Percentiles rank a stretch among this genome's conserved stretches.
phyloP scores from a whole-genome alignment of 2,888 invertebrate genomes.

The Anticlea derivata region DNA sequence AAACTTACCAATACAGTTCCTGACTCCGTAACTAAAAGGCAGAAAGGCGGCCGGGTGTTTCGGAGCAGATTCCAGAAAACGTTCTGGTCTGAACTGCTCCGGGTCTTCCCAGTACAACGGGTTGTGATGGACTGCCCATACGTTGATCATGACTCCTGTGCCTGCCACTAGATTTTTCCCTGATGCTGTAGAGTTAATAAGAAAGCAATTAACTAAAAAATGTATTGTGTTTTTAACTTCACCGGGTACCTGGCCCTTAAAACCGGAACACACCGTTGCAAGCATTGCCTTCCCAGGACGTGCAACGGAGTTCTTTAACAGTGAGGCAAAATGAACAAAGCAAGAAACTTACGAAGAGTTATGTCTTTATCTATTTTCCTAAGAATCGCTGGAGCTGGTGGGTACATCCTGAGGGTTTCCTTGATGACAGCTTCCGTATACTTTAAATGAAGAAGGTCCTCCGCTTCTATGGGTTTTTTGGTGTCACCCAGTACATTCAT shows the following conservation, averaged over 20 bases:
- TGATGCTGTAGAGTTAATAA: too few species aligned
- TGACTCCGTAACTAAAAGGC: constrained; percentile 87
- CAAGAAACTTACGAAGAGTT: constrained; percentile 44
- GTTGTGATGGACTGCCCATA: constrained; percentile 58
- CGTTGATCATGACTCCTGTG: constrained; percentile 23
- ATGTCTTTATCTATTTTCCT: constrained; percentile 45
- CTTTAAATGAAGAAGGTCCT: constrained; percentile 45
- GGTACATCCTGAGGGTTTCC: constrained; percentile 52
- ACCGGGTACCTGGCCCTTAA: too few species aligned
- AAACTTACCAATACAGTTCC: constrained; percentile 87
- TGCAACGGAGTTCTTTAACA: too few species aligned
- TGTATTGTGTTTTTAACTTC: too few species aligned
- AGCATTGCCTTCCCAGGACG: too few species aligned
- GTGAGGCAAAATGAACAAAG: too few species aligned
- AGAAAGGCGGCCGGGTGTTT: constrained; percentile 85
- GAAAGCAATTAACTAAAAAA: too few species aligned
- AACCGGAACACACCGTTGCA: too few species aligned
- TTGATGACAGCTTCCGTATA: constrained; percentile 55
- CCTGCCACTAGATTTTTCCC: constrained; percentile 18
- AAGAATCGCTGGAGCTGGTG: constrained; percentile 46
- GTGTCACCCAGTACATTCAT: constrained; percentile 42
- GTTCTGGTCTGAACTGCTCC: constrained; percentile 85
- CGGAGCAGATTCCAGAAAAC: constrained; percentile 77
- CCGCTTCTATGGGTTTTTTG: constrained; percentile 34
- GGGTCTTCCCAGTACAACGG: constrained; percentile 84